These are phyloP conservation scores for Aleiodes leptofemur DNA, from an alignment of 2,888 invertebrate genomes.

Conservation along the genomic window DNA sequence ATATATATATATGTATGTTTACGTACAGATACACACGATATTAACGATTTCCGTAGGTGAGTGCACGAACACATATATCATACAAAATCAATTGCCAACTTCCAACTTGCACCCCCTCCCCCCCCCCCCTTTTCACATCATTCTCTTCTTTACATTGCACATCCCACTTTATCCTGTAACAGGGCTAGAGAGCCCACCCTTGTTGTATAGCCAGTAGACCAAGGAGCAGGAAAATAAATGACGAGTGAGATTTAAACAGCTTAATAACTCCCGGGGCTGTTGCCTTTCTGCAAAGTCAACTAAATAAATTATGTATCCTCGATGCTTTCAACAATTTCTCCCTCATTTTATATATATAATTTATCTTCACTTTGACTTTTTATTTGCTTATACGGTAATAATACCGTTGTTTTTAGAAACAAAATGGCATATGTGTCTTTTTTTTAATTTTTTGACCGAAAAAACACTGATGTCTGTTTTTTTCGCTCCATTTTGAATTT, in stretches of 20 bases:
- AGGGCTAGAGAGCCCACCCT: too few relatives aligned
- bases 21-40: background rate
- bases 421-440: too few relatives aligned
- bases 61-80: conserved; percentile 48
- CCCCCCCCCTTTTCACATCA: conserved; percentile 5
- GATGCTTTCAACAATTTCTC: too few relatives aligned
- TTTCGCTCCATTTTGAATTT: too few relatives aligned
- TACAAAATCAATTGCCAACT: conserved; percentile 59
- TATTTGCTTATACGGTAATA: too few relatives aligned
- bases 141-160: conserved; percentile 20
- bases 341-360: too few relatives aligned
- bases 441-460: too few relatives aligned
- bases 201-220: too few relatives aligned
- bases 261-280: background rate
- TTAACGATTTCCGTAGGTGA: conserved; percentile 29
- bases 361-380: too few relatives aligned
- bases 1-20: background rate
- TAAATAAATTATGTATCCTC: conserved; percentile 64
- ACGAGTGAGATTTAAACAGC: background rate
- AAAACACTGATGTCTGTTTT: too few relatives aligned
- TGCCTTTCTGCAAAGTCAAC: conserved; percentile 51
- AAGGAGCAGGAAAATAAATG: background rate
- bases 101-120: background rate
- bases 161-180: background rate
- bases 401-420: too few relatives aligned